Percentiles rank a stretch among this genome's conserved stretches.
These are phyloP conservation scores for Dasyurus viverrinus DNA, from an alignment of 2,113 vertebrate species.

Conservation along the genomic window DNA sequence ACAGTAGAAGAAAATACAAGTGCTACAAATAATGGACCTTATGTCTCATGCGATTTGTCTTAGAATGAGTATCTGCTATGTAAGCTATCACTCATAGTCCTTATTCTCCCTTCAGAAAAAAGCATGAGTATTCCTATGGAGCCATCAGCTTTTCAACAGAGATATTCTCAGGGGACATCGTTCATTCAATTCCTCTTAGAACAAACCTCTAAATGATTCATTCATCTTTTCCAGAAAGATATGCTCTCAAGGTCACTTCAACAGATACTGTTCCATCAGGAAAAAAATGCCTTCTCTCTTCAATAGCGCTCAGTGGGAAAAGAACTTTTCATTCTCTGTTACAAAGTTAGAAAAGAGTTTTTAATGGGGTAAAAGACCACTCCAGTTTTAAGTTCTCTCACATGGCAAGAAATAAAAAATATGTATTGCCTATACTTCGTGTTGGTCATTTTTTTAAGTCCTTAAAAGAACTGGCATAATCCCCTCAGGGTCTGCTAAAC, in stretches of 20 bases:
- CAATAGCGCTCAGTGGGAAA: background rate
- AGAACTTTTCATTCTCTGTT: background rate
- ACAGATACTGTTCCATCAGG: background rate
- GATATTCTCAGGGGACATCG: background rate
- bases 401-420: background rate
- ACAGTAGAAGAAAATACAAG: background rate
- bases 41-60: background rate
- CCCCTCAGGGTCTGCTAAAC: background rate
- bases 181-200: background rate
- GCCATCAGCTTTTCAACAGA: background rate
- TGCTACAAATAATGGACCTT: no score
- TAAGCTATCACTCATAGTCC: background rate
- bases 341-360: background rate
- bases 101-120: no score
- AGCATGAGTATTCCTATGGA: no score
- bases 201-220: background rate
- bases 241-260: background rate
- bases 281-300: background rate
- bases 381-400: background rate
- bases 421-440: background rate
- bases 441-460: background rate
- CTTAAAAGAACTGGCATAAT: background rate
- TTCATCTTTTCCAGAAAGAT: background rate
- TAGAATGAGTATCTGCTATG: background rate
- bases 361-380: background rate